Conservation (phyloP, 2,113 vertebrate genomes). For the Sigmodon hispidus region DNA sequence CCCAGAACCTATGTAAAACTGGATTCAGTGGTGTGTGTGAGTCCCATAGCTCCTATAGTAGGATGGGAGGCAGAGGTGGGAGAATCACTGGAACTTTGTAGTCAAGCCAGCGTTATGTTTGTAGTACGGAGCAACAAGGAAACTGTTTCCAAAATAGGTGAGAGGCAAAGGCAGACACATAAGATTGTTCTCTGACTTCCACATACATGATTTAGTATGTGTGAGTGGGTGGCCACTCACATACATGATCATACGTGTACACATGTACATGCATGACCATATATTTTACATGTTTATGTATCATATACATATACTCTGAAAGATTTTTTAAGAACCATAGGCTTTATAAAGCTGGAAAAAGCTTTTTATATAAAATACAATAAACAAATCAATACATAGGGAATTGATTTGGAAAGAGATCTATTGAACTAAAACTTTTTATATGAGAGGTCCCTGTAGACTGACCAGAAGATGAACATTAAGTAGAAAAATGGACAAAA, state of each 20-base stretch:
- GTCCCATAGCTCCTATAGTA: background rate
- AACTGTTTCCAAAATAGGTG: background rate
- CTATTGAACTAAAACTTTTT: background rate
- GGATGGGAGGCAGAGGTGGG: background rate
- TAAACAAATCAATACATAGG: slow-evolving; percentile 11
- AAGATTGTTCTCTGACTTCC: background rate
- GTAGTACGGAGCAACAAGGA: too few relatives aligned
- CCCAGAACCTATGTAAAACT: background rate
- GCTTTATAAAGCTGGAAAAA: background rate
- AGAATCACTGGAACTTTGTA: background rate
- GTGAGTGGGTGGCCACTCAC: background rate
- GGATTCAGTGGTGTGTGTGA: background rate
- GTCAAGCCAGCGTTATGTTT: too few relatives aligned
- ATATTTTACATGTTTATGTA: background rate
- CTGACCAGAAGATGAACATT: background rate
- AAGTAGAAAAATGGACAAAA: background rate
- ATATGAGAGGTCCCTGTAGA: background rate
- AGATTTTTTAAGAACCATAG: background rate
- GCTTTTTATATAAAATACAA: background rate
- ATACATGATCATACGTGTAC: too few relatives aligned
- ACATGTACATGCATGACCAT: background rate
- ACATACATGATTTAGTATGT: background rate
- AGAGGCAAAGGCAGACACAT: background rate
- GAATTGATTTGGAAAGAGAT: slow-evolving; percentile 9
- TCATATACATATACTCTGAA: background rate